Conservation (phyloP, 2,113 vertebrate genomes). For the Pseudorectes ferrugineus region DNA sequence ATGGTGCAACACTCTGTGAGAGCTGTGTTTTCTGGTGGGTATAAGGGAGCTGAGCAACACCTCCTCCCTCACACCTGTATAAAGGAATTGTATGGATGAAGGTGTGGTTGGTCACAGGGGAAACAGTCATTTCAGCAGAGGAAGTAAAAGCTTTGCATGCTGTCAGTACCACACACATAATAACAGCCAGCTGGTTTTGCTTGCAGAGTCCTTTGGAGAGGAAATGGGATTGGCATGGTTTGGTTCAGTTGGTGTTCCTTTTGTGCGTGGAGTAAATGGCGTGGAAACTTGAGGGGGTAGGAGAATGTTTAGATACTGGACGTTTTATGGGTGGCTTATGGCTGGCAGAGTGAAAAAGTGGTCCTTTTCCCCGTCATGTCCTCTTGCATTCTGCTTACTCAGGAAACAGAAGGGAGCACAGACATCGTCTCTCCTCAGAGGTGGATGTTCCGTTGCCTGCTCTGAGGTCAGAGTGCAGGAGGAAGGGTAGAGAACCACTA, state of each 20-base stretch:
- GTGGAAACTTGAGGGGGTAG: slow-evolving; percentile 40
- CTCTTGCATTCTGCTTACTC: neutral
- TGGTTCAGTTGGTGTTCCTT: slow-evolving; percentile 17
- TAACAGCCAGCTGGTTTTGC: neutral
- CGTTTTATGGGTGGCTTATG: neutral
- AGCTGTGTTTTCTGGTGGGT: neutral
- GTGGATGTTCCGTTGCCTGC: neutral
- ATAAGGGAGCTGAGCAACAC: neutral
- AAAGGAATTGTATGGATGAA: neutral
- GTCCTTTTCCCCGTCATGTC: neutral
- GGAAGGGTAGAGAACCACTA: neutral
- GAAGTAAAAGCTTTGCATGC: neutral
- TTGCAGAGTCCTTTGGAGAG: neutral
- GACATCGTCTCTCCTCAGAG: neutral
- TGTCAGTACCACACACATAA: neutral
- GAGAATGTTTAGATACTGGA: slow-evolving; percentile 23
- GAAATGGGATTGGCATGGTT: neutral
- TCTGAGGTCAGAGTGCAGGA: neutral
- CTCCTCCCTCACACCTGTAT: neutral
- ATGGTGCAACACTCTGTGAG: neutral
- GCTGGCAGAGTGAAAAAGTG: neutral
- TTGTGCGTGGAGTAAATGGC: neutral
- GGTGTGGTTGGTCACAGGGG: neutral
- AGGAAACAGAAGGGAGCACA: neutral
- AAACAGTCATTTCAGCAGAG: neutral